Base-by-base conservation (phyloP, 2,888 invertebrate species). In the Machimus atricapillus region DNA sequence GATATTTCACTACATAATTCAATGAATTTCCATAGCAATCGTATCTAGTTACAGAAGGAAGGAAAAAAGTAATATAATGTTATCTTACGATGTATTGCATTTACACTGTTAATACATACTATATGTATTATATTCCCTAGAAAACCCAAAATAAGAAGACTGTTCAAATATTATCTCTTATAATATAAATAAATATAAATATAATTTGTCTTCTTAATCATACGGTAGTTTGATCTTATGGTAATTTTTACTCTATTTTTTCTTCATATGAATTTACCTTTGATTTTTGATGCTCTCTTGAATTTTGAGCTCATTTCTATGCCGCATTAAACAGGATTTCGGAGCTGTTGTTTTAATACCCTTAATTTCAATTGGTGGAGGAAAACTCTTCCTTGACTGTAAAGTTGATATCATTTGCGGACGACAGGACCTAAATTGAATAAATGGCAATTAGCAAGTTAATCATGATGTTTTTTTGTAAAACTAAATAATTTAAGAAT, bases 311-410 rank as follows among this genome's bases (percentile, higher is more conserved):
- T 90, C 90, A 4, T 66, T 66, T 23, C 23, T 66, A 19, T 19
- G 19, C 27, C 66, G 66, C 27, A 66, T 66, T 27, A 66, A 66
- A 89, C 94, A 94, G 40, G 94, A 94, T 89, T 93, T 93, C 6
- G 94, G 94, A 88, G 91, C 92, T 83, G 90, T 37, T 31, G 46
- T 76, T 14, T 8, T 6, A 12, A 3, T 66, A 3, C 14, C 37
- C 19, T 37, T 90, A n/a, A 91, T 91, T 74, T 90, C 89, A 89
- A 90, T 89, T 52, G 91, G 31, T 82, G 88, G 86, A 82, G 85
- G 87, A 56, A 87, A 87, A 79, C 81, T 85, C 86, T 66, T 77
- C 34, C 82, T 34, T 12, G 85, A 34, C 19, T 88, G 89, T 85
- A 88, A 83, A 87, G 92, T 90, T 87, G 91, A 91, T 88, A 92